Conservation (phyloP, 2,113 vertebrate species). For the Abramis brama region DNA sequence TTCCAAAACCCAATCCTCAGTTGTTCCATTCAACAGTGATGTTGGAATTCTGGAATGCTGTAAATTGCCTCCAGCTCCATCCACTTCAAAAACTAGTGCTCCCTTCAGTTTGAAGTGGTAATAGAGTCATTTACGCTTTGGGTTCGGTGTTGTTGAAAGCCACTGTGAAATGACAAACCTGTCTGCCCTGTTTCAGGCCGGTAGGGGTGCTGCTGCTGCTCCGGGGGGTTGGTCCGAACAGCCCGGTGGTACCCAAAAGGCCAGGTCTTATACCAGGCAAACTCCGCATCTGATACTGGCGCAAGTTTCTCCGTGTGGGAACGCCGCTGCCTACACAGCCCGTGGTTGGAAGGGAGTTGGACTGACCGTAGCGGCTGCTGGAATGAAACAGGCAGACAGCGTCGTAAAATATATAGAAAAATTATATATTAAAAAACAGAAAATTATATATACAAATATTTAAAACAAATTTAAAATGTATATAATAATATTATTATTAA, state of each 20-base stretch:
- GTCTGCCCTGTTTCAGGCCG: constrained; percentile 91
- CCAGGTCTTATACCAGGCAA: constrained; percentile 88
- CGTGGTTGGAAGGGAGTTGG: constrained; percentile 91
- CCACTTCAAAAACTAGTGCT: constrained; percentile 58
- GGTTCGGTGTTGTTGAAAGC: not conserved
- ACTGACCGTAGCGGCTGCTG: constrained; percentile 91
- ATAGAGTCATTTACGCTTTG: not conserved
- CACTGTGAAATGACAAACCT: constrained; percentile 78
- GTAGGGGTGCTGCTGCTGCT: constrained; percentile 85
- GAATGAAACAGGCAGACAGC: not conserved
- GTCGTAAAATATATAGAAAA: not conserved
- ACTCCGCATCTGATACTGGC: constrained; percentile 94
- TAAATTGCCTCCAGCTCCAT: constrained; percentile 67
- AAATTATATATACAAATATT: too few relatives aligned
- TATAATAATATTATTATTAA: too few relatives aligned
- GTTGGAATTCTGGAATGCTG: constrained; percentile 73
- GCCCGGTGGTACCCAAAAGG: constrained; percentile 84
- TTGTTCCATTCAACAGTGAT: constrained; percentile 60
- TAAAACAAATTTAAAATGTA: too few relatives aligned
- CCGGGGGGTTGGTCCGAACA: constrained; percentile 87
- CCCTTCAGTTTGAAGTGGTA: constrained; percentile 16
- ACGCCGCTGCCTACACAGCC: constrained; percentile 84
- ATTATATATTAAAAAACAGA: too few relatives aligned
- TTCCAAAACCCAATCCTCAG: constrained; percentile 32
- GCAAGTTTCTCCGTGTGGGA: constrained; percentile 87